Evolutionary conservation across 2,797 vertebrate genomes (phyloP).

Genomic region (Halcyon smyrnensis): DNA sequence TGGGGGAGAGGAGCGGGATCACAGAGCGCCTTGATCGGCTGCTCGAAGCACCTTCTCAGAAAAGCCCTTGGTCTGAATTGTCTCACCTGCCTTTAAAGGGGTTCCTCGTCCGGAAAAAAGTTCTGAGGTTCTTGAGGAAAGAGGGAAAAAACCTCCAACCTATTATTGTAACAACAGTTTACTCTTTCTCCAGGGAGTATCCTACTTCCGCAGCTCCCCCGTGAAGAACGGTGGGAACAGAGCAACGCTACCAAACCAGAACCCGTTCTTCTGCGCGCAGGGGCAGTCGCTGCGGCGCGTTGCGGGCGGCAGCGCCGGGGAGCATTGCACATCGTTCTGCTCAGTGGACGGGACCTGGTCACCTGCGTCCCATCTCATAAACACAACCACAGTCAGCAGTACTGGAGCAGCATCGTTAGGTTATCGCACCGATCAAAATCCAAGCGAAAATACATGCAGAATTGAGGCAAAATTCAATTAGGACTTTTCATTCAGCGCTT

Average conservation of each 20-base stretch:
- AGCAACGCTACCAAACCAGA: neutral
- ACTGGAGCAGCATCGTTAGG: neutral
- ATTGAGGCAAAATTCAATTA: neutral
- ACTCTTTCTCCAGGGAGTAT: neutral
- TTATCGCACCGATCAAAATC: neutral
- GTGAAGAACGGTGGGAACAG: neutral
- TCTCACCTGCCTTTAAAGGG: neutral
- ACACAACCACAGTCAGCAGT: neutral
- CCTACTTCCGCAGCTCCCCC: neutral
- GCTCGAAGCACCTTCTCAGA: neutral
- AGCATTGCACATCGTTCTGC: neutral
- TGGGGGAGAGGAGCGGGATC: neutral
- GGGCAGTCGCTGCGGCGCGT: neutral
- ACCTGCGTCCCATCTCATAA: neutral
- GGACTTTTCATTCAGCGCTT: neutral
- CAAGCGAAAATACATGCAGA: neutral
- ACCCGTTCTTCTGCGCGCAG: neutral
- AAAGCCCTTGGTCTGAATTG: neutral
- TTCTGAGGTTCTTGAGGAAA: neutral
- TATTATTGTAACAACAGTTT: neutral
- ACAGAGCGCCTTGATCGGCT: neutral
- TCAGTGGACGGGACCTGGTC: neutral
- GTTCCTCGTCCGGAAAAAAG: neutral
- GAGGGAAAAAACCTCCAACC: neutral
- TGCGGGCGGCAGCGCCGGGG: fast-evolving